These are phyloP conservation scores for Tridacna gigas DNA, from an alignment of 2,888 invertebrate genomes.

Conservation along the genomic window DNA sequence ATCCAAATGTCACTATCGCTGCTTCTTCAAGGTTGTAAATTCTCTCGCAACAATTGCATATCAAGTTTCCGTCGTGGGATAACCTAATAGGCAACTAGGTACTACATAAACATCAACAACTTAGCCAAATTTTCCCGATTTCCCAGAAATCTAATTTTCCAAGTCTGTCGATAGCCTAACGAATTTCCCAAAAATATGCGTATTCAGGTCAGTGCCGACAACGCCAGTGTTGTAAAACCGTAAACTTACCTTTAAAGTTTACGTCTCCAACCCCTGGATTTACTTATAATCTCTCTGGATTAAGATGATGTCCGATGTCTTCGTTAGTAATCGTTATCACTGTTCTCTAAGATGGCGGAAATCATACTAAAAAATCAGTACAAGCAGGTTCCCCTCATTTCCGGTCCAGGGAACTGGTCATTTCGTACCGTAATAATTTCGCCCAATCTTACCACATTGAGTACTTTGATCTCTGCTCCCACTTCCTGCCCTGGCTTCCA, in stretches of 20 bases:
- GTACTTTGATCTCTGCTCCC: slow-evolving; percentile 74
- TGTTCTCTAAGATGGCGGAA: too few relatives aligned
- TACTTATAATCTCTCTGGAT: too few relatives aligned
- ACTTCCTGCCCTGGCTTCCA: slow-evolving; percentile 79
- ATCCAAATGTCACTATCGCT: neutral
- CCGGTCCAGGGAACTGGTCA: too few relatives aligned
- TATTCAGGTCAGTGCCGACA: neutral
- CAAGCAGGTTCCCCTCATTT: too few relatives aligned
- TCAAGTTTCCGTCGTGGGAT: neutral
- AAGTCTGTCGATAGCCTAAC: neutral
- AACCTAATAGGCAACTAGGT: neutral
- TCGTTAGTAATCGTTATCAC: too few relatives aligned
- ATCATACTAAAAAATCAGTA: too few relatives aligned
- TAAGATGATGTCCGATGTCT: too few relatives aligned
- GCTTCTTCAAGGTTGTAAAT: neutral
- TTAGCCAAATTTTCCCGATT: neutral
- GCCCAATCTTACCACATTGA: slow-evolving; percentile 45
- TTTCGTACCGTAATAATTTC: too few relatives aligned
- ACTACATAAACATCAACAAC: too few relatives aligned
- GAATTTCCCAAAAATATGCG: slow-evolving; percentile 3
- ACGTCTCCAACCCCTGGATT: too few relatives aligned
- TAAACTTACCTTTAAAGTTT: neutral
- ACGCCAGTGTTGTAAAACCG: slow-evolving; percentile 5
- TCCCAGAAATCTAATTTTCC: neutral
- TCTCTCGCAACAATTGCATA: neutral